Evolutionary conservation across 2,797 vertebrate species (phyloP), one percentile per base, ranked within the genome.

Genomic region (Perodicticus potto): DNA sequence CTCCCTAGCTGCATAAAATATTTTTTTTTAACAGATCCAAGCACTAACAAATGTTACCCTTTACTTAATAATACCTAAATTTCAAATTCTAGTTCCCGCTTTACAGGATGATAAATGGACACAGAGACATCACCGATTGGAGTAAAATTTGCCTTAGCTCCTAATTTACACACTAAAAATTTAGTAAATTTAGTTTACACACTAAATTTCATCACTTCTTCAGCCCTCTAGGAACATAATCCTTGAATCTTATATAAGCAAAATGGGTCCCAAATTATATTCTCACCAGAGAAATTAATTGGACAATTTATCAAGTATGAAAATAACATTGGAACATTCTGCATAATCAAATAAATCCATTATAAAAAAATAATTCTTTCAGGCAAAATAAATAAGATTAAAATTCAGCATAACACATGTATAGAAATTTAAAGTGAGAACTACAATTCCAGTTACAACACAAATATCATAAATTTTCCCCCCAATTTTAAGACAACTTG

Each of bases 311-410:
- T 73, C 93, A 96, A 85, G 84, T 93, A 78, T 84, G 76, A 87
- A 96, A 96, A 89, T 57, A 91, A 89, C 89, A 94, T 81, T 19
- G 88, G 55, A 92, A 93, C 82, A 95, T 65, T 92, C 34, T 93
- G 55, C 32, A 96, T 40, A 92, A 86, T 5, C 76, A 88, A 57
- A 86, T 96, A 95, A 94, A 92, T 65, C 80, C 23, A 87, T 93
- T 90, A 76, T 37, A n/a, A 69, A 89, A 97, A 92, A 92, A 53
- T 53, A 4, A 85, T 6, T 59, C 70, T 59, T 92, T 93, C 19
- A 55, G 93, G 92, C 25, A 78, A 96, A 97, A 97, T 81, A 95
- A 94, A 83, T 96, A 94, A 93, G 82, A 91, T 82, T 90, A 92
- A 84, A 96, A 77, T 92, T 90, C 61, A 91, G 53, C 34, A 76